phyloP scores from a whole-genome alignment of 2,888 invertebrate species.

The Unio pictorum region DNA sequence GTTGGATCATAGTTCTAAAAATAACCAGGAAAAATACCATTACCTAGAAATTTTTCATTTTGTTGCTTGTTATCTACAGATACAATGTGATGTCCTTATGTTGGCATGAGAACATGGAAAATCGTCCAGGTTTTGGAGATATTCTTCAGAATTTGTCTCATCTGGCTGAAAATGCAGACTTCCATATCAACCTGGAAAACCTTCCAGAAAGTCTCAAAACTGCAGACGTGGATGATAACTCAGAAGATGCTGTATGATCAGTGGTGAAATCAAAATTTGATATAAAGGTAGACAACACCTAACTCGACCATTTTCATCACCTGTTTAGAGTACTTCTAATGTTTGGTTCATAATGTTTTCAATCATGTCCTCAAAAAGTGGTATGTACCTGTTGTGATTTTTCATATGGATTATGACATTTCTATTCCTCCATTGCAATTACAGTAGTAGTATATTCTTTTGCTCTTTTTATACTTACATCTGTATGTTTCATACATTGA shows the following conservation, averaged over 20 bases:
- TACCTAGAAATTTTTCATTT: neutral
- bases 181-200: conserved; percentile 53
- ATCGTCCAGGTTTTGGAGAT: conserved; percentile 53
- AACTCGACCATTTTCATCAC: neutral
- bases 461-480: no score
- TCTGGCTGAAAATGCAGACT: conserved; percentile 42
- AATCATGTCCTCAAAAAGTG: no score
- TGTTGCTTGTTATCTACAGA: conserved; percentile 25
- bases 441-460: no score
- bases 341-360: no score
- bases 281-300: neutral
- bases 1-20: no score
- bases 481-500: no score
- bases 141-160: conserved; percentile 52
- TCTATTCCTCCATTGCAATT: no score
- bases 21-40: no score
- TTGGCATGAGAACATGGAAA: conserved; percentile 58
- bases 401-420: no score
- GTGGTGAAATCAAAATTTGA: neutral
- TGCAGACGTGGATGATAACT: conserved; percentile 37
- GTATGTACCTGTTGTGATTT: no score
- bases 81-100: conserved; percentile 57
- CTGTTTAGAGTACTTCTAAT: no score
- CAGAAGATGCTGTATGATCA: conserved; percentile 17
- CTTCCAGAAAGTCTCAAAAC: conserved; percentile 48